A percentile compares a stretch with the other conserved stretches of the same genome.
These are phyloP conservation scores for Dynastes tityus DNA, from an alignment of 2,888 invertebrate species.

Conservation along the genomic window DNA sequence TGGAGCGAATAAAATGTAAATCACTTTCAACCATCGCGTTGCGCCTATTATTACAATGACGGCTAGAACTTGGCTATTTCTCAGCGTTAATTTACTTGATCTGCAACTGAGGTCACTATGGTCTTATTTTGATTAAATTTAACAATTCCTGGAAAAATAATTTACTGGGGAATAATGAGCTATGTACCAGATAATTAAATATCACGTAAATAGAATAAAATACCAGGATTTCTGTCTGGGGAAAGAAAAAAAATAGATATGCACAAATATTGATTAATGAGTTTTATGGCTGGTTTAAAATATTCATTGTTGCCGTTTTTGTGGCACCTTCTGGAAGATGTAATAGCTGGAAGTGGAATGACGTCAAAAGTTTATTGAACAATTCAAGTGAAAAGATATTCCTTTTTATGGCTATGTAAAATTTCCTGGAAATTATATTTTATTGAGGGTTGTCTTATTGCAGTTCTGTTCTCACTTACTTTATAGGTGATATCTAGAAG, in stretches of 20 bases:
- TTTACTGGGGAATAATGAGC: constrained; percentile 9
- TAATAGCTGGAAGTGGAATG: background rate
- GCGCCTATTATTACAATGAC: constrained; percentile 6
- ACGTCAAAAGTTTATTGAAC: background rate
- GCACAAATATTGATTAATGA: constrained; percentile 21
- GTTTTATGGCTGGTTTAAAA: background rate
- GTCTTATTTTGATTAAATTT: constrained; percentile 14
- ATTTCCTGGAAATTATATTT: background rate
- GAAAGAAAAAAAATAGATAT: background rate
- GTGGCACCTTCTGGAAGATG: background rate
- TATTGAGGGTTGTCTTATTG: constrained; percentile 16
- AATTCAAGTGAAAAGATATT: constrained; percentile 7
- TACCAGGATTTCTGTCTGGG: background rate
- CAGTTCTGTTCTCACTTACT: background rate
- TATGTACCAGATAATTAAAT: constrained; percentile 8
- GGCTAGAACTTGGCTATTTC: background rate
- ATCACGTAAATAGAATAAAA: constrained; percentile 9
- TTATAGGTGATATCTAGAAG: background rate
- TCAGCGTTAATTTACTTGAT: constrained; percentile 9
- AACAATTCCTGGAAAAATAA: constrained; percentile 17
- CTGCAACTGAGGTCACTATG: background rate
- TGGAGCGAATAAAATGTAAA: constrained; percentile 26
- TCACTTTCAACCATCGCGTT: constrained; percentile 15
- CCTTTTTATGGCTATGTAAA: background rate
- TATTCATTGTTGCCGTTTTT: background rate